These are phyloP conservation scores for Paramormyrops kingsleyae DNA, from an alignment of 2,113 vertebrate genomes.

Conservation along the genomic window DNA sequence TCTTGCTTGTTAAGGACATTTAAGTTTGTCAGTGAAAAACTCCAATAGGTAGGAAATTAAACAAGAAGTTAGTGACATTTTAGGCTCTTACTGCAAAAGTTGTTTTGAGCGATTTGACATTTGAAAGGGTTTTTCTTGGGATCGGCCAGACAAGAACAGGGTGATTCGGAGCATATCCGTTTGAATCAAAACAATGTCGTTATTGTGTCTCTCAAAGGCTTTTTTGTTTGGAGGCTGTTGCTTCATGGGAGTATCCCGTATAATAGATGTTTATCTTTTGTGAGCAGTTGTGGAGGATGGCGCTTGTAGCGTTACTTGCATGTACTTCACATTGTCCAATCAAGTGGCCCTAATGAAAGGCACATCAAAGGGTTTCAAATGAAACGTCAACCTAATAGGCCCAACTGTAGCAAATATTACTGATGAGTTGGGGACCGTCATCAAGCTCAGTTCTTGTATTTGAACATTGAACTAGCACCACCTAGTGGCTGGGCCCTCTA, in stretches of 20 bases:
- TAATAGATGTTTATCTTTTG: slow-evolving; percentile 4
- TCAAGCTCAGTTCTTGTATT: background rate
- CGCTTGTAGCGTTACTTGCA: background rate
- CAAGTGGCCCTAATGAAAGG: background rate
- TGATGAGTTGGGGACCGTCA: background rate
- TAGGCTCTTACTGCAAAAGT: background rate
- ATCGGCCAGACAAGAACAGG: background rate
- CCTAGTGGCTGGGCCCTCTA: slow-evolving; percentile 1
- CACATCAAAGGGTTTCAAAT: background rate
- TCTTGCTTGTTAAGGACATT: background rate
- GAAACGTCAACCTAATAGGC: background rate
- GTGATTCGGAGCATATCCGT: background rate
- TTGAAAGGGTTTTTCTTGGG: background rate
- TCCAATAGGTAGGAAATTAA: background rate
- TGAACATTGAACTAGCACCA: slow-evolving; percentile 8
- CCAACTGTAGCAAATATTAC: background rate
- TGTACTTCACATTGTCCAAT: background rate
- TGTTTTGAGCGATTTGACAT: background rate
- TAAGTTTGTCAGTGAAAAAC: background rate
- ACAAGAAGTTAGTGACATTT: background rate
- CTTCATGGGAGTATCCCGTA: background rate
- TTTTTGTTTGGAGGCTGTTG: background rate
- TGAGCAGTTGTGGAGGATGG: background rate
- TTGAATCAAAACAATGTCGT: background rate
- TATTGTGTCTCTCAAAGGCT: background rate